Evolutionary conservation across 2,797 vertebrate genomes (phyloP), one percentile per base, ranked within the genome.

Genomic region (Botia almorhae): DNA sequence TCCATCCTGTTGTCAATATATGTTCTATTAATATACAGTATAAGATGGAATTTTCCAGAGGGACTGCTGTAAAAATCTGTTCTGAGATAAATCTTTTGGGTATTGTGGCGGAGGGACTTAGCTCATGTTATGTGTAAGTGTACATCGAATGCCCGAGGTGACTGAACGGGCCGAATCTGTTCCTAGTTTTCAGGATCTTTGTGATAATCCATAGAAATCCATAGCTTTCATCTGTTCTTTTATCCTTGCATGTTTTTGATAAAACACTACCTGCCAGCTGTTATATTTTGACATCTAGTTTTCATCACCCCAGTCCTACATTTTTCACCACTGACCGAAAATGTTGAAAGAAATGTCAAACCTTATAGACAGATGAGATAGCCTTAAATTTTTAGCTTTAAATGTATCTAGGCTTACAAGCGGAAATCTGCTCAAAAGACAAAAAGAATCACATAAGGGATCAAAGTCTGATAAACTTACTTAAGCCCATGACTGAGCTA

Each of bases 211-310:
- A 43, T 56, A 7, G 39, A 72, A 39, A 60, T 63, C 56, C 46
- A 58, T 4, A 2, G 26, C 3, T 64, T 56, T 51, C 4, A 21
- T 23, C 70, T 26, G 5, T 75, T 56, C 17, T 17, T 29, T 29
- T 29, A 1, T 29, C 39, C 56, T 29, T 70, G 19, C 12, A 33
- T 58, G 50, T 60, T 71, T 71, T 69, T 29, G 73, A 72, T 72
- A 56, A 67, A 80, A 51, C 26, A 80, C 68, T 72, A 61, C 68
- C 61, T 83, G 56, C 76, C 64, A 70, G 82, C 67, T 2, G 58
- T 65, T 65, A 80, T 80, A 83, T 76, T 76, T 68, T 83, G 68
- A 67, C 68, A 80, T 83, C 39, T 3, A 80, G 76, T 83, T 80
- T 80, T 83, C 48, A 83, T 83, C 50, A 80, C 26, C 4, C 5